Percentiles rank a stretch among this genome's conserved stretches.
phyloP scores from a whole-genome alignment of 2,113 vertebrate genomes.

The Reinhardtius hippoglossoides region DNA sequence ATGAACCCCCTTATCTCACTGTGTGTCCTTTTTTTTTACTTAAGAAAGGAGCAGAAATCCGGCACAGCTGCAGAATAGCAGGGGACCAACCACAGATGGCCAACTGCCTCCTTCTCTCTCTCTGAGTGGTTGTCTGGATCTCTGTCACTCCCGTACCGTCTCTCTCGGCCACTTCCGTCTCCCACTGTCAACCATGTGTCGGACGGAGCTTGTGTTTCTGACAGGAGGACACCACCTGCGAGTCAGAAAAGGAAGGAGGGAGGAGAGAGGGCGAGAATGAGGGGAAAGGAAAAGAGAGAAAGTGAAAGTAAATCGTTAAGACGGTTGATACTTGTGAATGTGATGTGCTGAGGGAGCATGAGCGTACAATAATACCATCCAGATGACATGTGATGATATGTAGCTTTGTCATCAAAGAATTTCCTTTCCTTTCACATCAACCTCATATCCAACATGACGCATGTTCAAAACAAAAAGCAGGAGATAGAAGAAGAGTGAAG shows the following conservation, averaged over 20 bases:
- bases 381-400: no score
- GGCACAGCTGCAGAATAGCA: constrained; percentile 69
- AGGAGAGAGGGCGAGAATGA: constrained; percentile 10
- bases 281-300: constrained; percentile 19
- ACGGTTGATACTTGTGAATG: not conserved
- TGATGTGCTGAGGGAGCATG: not conserved
- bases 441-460: constrained; percentile 18
- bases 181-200: constrained; percentile 55
- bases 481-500: not conserved
- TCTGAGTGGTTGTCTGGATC: constrained; percentile 23
- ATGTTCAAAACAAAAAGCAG: constrained; percentile 25
- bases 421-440: constrained; percentile 24
- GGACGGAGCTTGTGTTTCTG: constrained; percentile 44
- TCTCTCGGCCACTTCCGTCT: constrained; percentile 44
- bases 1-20: constrained; percentile 37
- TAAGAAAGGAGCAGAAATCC: constrained; percentile 34
- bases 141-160: constrained; percentile 23
- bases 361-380: not conserved
- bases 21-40: constrained; percentile 8
- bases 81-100: constrained; percentile 65
- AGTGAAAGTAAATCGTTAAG: constrained; percentile 54
- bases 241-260: constrained; percentile 45
- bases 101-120: constrained; percentile 33
- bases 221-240: constrained; percentile 75
- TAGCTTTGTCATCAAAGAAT: constrained; percentile 2